These are phyloP conservation scores for Aromia moschata DNA, from an alignment of 2,888 invertebrate genomes.

Conservation along the genomic window DNA sequence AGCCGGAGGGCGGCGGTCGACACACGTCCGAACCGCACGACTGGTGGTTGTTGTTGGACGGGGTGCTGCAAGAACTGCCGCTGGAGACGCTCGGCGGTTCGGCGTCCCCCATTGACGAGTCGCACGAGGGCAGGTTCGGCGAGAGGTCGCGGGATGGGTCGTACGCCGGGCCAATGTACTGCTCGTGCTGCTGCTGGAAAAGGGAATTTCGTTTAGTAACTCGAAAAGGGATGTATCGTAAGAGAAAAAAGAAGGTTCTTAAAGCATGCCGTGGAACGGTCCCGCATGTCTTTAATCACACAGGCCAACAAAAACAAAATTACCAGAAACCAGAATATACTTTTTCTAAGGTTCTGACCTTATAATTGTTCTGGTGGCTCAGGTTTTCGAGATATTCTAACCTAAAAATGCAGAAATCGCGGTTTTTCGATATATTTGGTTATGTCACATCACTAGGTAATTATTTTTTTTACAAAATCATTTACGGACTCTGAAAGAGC, in stretches of 20 bases:
- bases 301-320: too few relatives aligned
- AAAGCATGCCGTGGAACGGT: too few relatives aligned
- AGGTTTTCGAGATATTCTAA: too few relatives aligned
- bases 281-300: too few relatives aligned
- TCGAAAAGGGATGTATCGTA: constrained; percentile 31
- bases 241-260: too few relatives aligned
- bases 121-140: constrained; percentile 75
- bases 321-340: too few relatives aligned
- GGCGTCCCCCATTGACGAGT: constrained; percentile 67
- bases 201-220: too few relatives aligned
- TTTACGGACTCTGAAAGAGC: too few relatives aligned
- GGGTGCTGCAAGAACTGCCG: constrained; percentile 70
- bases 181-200: constrained; percentile 76
- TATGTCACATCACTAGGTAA: too few relatives aligned
- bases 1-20: constrained; percentile 56
- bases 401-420: too few relatives aligned
- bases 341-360: background rate
- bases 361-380: background rate
- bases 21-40: constrained; percentile 62
- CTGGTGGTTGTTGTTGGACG: constrained; percentile 67
- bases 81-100: constrained; percentile 67
- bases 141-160: constrained; percentile 78
- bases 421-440: too few relatives aligned
- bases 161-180: constrained; percentile 71
- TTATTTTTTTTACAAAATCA: too few relatives aligned